These are phyloP conservation scores for Drosophila truncata DNA, from an alignment of 1,140 invertebrate species.

Conservation along the genomic window DNA sequence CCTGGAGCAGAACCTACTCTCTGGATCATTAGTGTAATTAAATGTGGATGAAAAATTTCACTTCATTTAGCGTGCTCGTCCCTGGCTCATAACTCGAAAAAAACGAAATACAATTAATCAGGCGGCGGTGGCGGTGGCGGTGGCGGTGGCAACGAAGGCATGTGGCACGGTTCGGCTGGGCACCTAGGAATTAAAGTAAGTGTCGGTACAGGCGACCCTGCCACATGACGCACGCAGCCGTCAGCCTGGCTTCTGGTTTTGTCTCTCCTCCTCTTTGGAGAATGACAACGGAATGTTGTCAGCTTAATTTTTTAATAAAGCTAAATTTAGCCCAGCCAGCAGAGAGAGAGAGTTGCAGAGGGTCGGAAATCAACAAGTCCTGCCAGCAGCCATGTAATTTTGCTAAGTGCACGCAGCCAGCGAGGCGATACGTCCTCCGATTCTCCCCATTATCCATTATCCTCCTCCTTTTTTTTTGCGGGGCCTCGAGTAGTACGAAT, in stretches of 20 bases:
- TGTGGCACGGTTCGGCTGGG: conserved; percentile 65
- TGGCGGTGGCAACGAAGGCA: too few species aligned
- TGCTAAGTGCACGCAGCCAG: conserved; percentile 67
- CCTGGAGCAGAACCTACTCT: conserved; percentile 36
- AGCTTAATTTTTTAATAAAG: conserved; percentile 83
- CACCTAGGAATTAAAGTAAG: conserved; percentile 82
- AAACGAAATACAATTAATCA: conserved; percentile 76
- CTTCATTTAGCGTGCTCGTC: conserved; percentile 67
- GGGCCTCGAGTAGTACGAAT: conserved; percentile 67
- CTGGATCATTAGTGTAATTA: conserved; percentile 79
- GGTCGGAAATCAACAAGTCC: conserved; percentile 74
- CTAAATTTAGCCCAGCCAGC: conserved; percentile 74
- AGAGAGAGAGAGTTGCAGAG: conserved; percentile 13
- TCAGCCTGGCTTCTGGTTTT: conserved; percentile 20
- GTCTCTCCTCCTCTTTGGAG: conserved; percentile 31
- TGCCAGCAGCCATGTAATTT: conserved; percentile 71
- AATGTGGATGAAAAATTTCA: conserved; percentile 79
- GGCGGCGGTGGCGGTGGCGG: conserved; percentile 18
- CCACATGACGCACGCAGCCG: conserved; percentile 76
- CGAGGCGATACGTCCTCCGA: conserved; percentile 33
- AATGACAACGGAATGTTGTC: conserved; percentile 70
- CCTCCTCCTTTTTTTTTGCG: neutral
- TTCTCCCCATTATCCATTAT: conserved; percentile 12
- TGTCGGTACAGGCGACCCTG: conserved; percentile 61
- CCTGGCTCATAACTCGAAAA: conserved; percentile 65